These are phyloP conservation scores for Cyprinodon tularosa DNA, from an alignment of 2,113 vertebrate species.

Conservation along the genomic window DNA sequence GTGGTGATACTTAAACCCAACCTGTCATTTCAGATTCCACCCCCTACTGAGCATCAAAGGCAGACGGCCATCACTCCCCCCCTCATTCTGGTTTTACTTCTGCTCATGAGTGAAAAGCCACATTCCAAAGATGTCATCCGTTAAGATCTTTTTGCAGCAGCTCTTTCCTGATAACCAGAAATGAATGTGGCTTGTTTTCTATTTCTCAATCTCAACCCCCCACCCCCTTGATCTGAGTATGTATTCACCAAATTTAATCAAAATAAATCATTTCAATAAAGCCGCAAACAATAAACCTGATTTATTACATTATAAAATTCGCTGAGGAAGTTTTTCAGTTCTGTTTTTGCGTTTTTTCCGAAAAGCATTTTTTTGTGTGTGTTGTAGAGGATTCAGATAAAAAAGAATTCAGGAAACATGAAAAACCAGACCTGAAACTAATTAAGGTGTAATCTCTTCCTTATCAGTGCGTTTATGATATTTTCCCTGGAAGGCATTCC, in stretches of 20 bases:
- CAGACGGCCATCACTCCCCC: too few relatives aligned
- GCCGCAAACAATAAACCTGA: neutral
- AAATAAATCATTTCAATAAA: slow-evolving; percentile 2
- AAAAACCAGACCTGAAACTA: slow-evolving; percentile 7
- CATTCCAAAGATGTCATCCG: slow-evolving; percentile 17
- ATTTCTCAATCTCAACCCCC: neutral
- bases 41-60: neutral
- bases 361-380: neutral
- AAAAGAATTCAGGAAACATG: slow-evolving; percentile 15
- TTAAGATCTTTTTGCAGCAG: neutral
- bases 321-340: neutral
- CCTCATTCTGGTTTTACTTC: neutral
- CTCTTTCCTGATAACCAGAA: neutral
- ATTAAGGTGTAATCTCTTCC: slow-evolving; percentile 10
- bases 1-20: slow-evolving; percentile 20
- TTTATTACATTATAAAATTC: neutral
- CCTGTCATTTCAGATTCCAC: slow-evolving; percentile 21
- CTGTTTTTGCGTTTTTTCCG: neutral
- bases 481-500: neutral
- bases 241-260: neutral
- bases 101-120: neutral
- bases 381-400: slow-evolving; percentile 1
- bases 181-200: neutral
- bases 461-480: slow-evolving; percentile 3
- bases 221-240: too few relatives aligned